Conservation (phyloP, 2,888 invertebrate genomes). For the Leptopterna dolabrata region DNA sequence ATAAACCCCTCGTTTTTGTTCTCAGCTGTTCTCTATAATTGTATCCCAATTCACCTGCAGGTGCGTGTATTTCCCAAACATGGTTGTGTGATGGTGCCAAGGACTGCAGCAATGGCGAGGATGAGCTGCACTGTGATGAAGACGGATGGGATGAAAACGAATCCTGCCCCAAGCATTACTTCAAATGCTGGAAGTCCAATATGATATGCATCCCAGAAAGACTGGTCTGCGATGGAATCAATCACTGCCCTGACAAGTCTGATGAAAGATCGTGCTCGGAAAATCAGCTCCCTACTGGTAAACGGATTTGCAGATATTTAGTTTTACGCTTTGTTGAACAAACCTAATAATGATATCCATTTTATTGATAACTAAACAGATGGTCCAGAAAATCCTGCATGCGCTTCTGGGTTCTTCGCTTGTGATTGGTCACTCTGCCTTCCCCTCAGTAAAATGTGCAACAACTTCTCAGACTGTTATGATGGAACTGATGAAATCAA, state of each 20-base stretch:
- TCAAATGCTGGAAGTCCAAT: slow-evolving; percentile 74
- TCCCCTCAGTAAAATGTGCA: slow-evolving; percentile 73
- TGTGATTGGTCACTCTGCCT: slow-evolving; percentile 75
- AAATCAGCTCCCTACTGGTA: slow-evolving; percentile 1
- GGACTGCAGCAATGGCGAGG: slow-evolving; percentile 74
- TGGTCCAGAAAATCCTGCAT: slow-evolving; percentile 68
- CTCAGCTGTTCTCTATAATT: neutral
- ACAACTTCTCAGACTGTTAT: slow-evolving; percentile 77
- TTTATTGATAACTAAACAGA: slow-evolving; percentile 38
- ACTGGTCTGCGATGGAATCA: slow-evolving; percentile 70
- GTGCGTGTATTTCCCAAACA: slow-evolving; percentile 73
- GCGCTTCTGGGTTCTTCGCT: slow-evolving; percentile 70
- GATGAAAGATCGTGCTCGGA: slow-evolving; percentile 67
- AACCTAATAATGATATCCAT: neutral
- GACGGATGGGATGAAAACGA: slow-evolving; percentile 58
- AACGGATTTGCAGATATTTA: neutral
- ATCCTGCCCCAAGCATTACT: slow-evolving; percentile 67
- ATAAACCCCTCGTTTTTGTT: neutral
- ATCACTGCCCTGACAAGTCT: slow-evolving; percentile 72
- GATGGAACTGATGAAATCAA: slow-evolving; percentile 81
- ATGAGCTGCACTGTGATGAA: slow-evolving; percentile 71
- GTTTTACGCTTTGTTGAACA: neutral
- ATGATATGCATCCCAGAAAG: slow-evolving; percentile 70
- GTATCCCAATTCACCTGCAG: slow-evolving; percentile 61
- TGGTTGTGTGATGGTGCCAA: slow-evolving; percentile 74